phyloP scores from a whole-genome alignment of 2,113 vertebrate species.

The Hylia prasina region DNA sequence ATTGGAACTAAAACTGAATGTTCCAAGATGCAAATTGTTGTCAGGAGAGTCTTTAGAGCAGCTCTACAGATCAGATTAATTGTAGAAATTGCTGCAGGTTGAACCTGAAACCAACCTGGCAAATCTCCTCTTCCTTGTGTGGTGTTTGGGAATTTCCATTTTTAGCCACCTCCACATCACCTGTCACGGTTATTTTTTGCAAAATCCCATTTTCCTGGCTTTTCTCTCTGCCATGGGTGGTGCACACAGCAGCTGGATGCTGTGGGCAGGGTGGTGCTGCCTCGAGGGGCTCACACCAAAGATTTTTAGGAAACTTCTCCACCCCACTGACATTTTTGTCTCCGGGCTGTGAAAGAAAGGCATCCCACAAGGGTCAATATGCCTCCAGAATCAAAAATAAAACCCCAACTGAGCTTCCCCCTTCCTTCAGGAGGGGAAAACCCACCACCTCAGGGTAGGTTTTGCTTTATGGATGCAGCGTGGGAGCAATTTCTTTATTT shows the following conservation, averaged over 20 bases:
- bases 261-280: neutral
- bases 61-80: neutral
- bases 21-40: neutral
- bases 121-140: neutral
- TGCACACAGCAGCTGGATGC: neutral
- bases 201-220: neutral
- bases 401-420: neutral
- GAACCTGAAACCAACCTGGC: neutral
- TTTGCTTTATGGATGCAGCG: neutral
- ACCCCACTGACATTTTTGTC: neutral
- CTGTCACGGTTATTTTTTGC: neutral
- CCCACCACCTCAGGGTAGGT: rapidly evolving
- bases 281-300: neutral
- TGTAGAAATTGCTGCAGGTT: neutral
- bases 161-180: neutral
- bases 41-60: neutral
- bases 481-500: neutral
- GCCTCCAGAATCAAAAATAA: neutral
- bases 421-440: neutral
- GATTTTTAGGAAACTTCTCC: neutral
- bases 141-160: neutral
- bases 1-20: rapidly evolving
- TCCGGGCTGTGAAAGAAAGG: neutral
- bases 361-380: neutral
- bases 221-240: neutral